Evolutionary conservation across 92 coral and sea anemone genomes (phyloP), one percentile per base, ranked within the genome.

Genomic region (Actinernus sp.): DNA sequence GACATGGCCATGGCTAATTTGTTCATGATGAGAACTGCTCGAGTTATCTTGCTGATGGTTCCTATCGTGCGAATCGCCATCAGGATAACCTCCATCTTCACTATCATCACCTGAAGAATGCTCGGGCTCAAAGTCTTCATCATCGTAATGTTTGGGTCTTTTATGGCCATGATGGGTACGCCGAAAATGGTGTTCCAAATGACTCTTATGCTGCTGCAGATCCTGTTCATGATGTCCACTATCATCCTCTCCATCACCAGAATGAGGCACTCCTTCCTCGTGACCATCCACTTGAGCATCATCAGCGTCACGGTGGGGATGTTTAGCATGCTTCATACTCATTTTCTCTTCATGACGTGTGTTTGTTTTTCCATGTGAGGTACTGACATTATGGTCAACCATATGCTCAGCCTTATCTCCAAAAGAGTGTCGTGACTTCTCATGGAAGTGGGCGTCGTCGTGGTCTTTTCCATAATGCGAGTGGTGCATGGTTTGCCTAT

Each of bases 381-480:
- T n/a, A n/a, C n/a, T n/a, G n/a, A n/a, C n/a, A n/a, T n/a, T n/a
- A n/a, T n/a, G n/a, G n/a, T n/a, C n/a, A n/a, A n/a, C n/a, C n/a
- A n/a, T n/a, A n/a, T n/a, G n/a, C n/a, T n/a, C n/a, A n/a, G n/a
- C n/a, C n/a, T n/a, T n/a, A n/a, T n/a, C n/a, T n/a, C n/a, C n/a
- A n/a, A n/a, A n/a, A n/a, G n/a, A n/a, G n/a, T n/a, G n/a, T n/a
- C n/a, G n/a, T n/a, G n/a, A n/a, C n/a, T n/a, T n/a, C n/a, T n/a
- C n/a, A n/a, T n/a, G n/a, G n/a, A n/a, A n/a, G n/a, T n/a, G n/a
- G n/a, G n/a, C n/a, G n/a, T n/a, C n/a, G n/a, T n/a, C n/a, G n/a
- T 53, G 67, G 1, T 52, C 61, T 27, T 43, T 71, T 1, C 64
- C 66, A 1, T 68, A 40, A 12, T 58, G 51, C 16, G 40, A 5